phyloP scores from a whole-genome alignment of 1,140 invertebrate genomes.

The fruit fly (Drosophila melanogaster) region DNA sequence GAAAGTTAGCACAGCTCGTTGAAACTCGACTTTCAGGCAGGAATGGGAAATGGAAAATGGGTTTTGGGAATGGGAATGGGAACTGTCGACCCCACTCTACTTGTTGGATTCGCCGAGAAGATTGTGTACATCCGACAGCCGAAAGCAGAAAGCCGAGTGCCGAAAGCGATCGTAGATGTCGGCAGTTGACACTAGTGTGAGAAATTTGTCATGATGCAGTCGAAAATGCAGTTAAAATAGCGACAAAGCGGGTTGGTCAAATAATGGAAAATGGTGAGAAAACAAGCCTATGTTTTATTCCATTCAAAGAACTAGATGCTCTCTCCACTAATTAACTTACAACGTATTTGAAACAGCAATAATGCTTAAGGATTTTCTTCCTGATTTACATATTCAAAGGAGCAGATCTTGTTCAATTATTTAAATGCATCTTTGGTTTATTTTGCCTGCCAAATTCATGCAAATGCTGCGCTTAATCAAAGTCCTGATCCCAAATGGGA shows the following conservation, averaged over 20 bases:
- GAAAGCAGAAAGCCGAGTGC: slow-evolving; percentile 15
- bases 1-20: slow-evolving; percentile 60
- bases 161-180: slow-evolving; percentile 23
- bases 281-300: not conserved
- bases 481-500: slow-evolving; percentile 8
- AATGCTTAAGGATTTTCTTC: too few relatives aligned
- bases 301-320: too few relatives aligned
- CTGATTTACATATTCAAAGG: not conserved
- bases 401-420: not conserved
- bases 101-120: slow-evolving; percentile 44
- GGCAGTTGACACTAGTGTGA: slow-evolving; percentile 46
- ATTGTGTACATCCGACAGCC: slow-evolving; percentile 37
- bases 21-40: slow-evolving; percentile 32
- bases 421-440: not conserved
- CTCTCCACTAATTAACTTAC: too few relatives aligned
- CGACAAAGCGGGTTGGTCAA: not conserved
- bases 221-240: slow-evolving; percentile 1
- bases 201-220: slow-evolving; percentile 35
- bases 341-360: too few relatives aligned
- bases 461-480: not conserved
- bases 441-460: slow-evolving; percentile 5
- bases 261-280: not conserved
- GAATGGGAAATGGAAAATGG: slow-evolving; percentile 49
- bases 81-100: slow-evolving; percentile 23
- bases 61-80: slow-evolving; percentile 24